Conservation (phyloP, 2,113 vertebrate species). For the Ifrita kowaldi region DNA sequence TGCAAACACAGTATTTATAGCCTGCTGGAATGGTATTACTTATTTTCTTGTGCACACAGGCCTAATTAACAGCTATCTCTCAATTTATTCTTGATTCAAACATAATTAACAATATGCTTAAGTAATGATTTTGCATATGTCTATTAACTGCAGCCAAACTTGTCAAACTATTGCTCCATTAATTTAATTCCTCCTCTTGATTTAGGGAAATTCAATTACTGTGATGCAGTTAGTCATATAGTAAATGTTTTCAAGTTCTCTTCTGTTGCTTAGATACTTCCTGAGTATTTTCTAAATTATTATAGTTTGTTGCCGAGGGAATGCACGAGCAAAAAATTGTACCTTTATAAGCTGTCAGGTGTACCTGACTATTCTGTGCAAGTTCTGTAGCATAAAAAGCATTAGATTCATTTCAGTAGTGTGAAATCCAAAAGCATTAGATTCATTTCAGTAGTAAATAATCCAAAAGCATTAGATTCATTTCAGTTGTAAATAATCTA, state of each 20-base stretch:
- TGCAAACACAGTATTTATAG: not conserved
- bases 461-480: not conserved
- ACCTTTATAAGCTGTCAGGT: not conserved
- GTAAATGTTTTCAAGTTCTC: constrained; percentile 27
- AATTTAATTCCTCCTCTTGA: constrained; percentile 58
- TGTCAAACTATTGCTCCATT: constrained; percentile 55
- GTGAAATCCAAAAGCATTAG: not conserved
- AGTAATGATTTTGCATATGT: constrained; percentile 44
- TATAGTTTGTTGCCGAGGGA: constrained; percentile 1
- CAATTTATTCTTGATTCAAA: constrained; percentile 59
- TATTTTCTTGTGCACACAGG: constrained; percentile 5
- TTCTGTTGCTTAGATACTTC: constrained; percentile 43
- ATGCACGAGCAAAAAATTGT: not conserved
- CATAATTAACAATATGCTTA: constrained; percentile 57
- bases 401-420: not conserved
- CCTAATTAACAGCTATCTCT: constrained; percentile 57
- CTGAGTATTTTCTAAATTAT: constrained; percentile 40
- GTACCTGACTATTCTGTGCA: not conserved
- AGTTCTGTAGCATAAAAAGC: not conserved
- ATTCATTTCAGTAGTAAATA: not conserved
- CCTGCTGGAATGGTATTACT: not conserved
- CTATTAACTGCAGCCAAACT: constrained; percentile 31
- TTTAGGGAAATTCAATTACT: constrained; percentile 52
- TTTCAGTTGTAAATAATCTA: not conserved
- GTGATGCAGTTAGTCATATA: constrained; percentile 39